These are phyloP conservation scores for Neodon shergylaensis DNA, from an alignment of 2,113 vertebrate species.

Conservation along the genomic window DNA sequence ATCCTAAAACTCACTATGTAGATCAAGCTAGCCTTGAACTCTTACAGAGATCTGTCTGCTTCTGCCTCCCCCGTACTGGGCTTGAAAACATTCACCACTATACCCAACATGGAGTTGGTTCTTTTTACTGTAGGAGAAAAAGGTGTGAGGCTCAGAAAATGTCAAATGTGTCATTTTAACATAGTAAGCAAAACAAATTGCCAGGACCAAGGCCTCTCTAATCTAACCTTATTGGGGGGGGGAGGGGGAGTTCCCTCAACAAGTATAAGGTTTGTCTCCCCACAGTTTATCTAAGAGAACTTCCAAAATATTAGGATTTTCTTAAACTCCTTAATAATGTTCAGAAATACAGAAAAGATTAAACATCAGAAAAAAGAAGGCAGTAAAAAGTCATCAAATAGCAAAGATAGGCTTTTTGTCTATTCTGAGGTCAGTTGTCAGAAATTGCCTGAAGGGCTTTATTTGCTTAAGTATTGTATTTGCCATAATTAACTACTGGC, in stretches of 20 bases:
- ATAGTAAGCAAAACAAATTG: background rate
- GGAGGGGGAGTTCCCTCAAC: background rate
- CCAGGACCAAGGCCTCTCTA: background rate
- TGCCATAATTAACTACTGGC: background rate
- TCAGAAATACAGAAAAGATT: background rate
- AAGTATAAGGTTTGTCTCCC: background rate
- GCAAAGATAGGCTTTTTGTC: background rate
- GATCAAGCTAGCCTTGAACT: background rate
- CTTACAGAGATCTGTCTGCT: background rate
- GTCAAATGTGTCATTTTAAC: background rate
- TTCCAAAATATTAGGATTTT: background rate
- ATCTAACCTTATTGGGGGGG: background rate
- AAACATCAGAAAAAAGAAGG: background rate
- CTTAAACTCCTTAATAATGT: background rate
- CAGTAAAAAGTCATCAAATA: background rate
- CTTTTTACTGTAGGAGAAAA: background rate
- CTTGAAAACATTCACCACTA: no score
- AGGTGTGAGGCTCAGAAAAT: background rate
- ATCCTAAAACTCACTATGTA: background rate
- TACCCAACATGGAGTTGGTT: background rate
- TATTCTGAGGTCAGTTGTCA: background rate
- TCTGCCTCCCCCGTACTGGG: background rate
- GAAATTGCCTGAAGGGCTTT: background rate
- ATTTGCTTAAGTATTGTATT: background rate
- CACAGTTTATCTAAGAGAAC: background rate